phyloP scores from a whole-genome alignment of 2,888 invertebrate species.

The Chymomyza fuscimana region DNA sequence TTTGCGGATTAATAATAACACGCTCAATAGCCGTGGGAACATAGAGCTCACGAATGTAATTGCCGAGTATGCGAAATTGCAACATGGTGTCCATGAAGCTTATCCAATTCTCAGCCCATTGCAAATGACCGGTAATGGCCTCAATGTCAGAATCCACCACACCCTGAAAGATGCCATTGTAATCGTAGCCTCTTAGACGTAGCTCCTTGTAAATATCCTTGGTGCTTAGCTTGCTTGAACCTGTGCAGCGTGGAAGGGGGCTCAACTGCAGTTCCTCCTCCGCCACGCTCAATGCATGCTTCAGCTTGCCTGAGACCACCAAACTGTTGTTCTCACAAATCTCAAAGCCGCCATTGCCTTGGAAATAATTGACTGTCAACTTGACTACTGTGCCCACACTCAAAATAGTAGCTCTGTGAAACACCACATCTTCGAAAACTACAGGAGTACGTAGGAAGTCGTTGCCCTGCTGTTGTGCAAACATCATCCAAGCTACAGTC shows the following conservation, averaged over 20 bases:
- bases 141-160: constrained; percentile 86
- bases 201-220: constrained; percentile 93
- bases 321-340: constrained; percentile 92
- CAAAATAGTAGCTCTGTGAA: constrained; percentile 95
- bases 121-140: constrained; percentile 86
- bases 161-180: constrained; percentile 90
- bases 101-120: constrained; percentile 96
- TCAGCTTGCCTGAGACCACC: constrained; percentile 89
- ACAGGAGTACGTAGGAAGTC: constrained; percentile 90
- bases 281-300: constrained; percentile 83
- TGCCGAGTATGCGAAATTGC: constrained; percentile 92
- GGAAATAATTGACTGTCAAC: constrained; percentile 90
- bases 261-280: constrained; percentile 83
- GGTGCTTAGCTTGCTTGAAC: constrained; percentile 81
- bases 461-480: constrained; percentile 88
- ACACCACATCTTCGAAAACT: constrained; percentile 92
- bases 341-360: constrained; percentile 91
- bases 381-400: constrained; percentile 90
- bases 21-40: constrained; percentile 93
- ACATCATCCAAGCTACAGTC: constrained; percentile 92
- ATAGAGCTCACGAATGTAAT: constrained; percentile 87
- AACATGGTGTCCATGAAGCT: constrained; percentile 97
- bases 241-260: constrained; percentile 79
- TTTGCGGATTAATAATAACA: constrained; percentile 88
- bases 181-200: constrained; percentile 92